A percentile compares a stretch with the other conserved stretches of the same genome.
phyloP scores from a whole-genome alignment of 2,113 vertebrate genomes.

The Calypte anna region DNA sequence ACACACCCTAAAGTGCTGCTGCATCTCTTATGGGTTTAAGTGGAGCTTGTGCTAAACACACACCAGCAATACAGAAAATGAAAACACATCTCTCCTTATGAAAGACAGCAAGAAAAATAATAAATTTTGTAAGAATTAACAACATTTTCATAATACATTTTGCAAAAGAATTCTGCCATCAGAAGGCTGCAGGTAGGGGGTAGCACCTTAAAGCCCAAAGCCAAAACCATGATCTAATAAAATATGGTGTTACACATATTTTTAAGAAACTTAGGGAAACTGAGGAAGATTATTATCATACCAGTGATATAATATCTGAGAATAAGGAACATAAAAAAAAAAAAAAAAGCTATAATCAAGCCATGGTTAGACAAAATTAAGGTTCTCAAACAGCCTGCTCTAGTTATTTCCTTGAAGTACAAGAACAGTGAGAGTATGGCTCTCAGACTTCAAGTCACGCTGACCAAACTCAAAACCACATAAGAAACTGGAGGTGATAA shows the following conservation, averaged over 20 bases:
- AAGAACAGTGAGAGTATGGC: neutral
- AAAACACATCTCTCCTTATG: neutral
- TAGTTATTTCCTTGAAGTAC: neutral
- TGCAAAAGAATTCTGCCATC: neutral
- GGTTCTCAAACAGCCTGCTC: neutral
- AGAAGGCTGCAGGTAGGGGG: neutral
- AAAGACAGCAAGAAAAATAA: neutral
- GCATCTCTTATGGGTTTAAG: neutral
- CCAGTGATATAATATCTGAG: neutral
- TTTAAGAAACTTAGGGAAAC: neutral
- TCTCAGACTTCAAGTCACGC: neutral
- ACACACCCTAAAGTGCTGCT: neutral
- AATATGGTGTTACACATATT: neutral
- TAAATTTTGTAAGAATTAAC: neutral
- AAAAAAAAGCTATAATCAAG: neutral
- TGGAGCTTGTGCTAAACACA: neutral
- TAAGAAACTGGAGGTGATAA: neutral
- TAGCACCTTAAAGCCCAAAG: neutral
- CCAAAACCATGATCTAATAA: neutral
- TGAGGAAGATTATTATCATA: neutral
- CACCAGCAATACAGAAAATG: fast-evolving
- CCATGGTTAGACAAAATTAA: neutral
- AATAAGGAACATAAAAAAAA: neutral
- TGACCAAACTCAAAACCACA: neutral
- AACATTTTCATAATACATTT: neutral